Conservation (phyloP, 2,113 vertebrate species). For the Clinocottus analis region DNA sequence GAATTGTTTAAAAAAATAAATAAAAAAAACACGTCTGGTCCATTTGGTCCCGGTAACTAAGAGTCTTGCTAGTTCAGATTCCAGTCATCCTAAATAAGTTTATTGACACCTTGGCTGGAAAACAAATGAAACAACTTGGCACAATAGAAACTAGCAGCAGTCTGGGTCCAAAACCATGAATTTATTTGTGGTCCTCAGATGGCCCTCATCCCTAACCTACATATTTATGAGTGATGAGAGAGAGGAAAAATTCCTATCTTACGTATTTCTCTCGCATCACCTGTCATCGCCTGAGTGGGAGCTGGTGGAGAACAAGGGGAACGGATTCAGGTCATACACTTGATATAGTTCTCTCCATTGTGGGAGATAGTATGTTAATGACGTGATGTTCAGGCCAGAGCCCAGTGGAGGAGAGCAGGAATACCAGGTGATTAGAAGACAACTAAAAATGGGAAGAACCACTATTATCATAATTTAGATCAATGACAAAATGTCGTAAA, state of each 20-base stretch:
- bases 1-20: not conserved
- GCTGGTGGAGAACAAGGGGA: conserved; percentile 7
- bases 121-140: not conserved
- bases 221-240: conserved; percentile 11
- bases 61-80: not conserved
- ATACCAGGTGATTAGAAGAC: not conserved
- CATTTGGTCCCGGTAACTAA: conserved; percentile 1
- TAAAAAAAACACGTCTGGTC: conserved; percentile 8
- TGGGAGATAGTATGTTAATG: not conserved
- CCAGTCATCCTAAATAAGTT: conserved; percentile 7
- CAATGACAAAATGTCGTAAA: not conserved
- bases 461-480: not conserved
- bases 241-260: not conserved
- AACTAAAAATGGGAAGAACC: not conserved
- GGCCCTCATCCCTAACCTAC: not conserved
- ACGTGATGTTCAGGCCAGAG: not conserved
- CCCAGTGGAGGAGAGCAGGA: not conserved
- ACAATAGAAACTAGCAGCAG: not conserved
- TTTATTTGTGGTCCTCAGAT: not conserved
- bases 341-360: not conserved
- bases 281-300: conserved; percentile 26
- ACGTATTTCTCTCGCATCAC: conserved; percentile 23
- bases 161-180: not conserved
- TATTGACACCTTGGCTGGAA: not conserved
- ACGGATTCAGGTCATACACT: not conserved